Conservation (phyloP, 2,888 invertebrate species). For the Strigamia crassipes region DNA sequence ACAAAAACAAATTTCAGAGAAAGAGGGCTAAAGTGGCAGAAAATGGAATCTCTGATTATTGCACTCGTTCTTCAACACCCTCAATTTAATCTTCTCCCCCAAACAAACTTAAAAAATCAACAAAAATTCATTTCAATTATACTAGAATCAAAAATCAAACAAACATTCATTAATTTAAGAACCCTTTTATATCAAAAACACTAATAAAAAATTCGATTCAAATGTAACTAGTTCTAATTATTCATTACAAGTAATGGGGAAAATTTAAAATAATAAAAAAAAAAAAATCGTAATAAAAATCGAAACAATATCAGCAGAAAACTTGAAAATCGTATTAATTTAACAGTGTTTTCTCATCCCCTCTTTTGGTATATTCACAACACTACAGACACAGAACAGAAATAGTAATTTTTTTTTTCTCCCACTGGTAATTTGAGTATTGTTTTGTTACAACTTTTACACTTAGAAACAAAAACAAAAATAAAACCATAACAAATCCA, state of each 20-base stretch:
- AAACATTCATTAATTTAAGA: not conserved
- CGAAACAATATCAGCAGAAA: not conserved
- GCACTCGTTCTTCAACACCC: not conserved
- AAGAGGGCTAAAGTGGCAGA: not conserved
- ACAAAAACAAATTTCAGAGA: not conserved
- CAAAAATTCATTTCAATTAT: not conserved
- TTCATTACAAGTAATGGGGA: not conserved
- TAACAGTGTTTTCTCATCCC: not conserved
- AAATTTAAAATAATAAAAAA: not conserved
- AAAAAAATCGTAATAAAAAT: not conserved
- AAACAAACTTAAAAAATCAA: not conserved
- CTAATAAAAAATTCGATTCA: not conserved
- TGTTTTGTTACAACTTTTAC: not conserved
- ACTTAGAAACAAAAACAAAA: not conserved
- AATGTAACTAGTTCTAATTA: not conserved
- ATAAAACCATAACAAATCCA: not conserved
- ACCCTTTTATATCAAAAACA: not conserved
- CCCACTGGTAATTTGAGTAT: not conserved
- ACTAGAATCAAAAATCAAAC: not conserved
- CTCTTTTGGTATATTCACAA: not conserved
- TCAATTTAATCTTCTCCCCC: not conserved
- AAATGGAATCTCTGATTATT: constrained; percentile 1
- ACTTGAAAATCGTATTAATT: not conserved
- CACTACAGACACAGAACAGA: not conserved
- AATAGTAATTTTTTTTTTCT: not conserved